Evolutionary conservation across 2,888 invertebrate species (phyloP), one percentile per base, ranked within the genome.

Genomic region (Pyrocoelia pectoralis): DNA sequence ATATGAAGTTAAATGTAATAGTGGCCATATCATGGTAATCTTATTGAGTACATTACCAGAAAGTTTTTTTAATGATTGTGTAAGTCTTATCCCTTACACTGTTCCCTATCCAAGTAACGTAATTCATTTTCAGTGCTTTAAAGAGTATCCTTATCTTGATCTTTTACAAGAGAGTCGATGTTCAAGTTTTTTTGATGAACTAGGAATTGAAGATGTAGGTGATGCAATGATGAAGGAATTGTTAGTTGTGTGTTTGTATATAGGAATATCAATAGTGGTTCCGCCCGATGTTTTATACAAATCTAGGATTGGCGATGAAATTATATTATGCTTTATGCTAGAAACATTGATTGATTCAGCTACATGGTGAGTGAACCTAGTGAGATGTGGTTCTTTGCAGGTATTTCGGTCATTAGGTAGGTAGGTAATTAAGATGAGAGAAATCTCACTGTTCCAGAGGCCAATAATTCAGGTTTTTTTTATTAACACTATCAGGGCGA

Each of bases 1-100:
- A 0, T 87, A 89, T 84, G 89, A 90, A 72, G 86, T 88, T 0
- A 88, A 88, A 73, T 84, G 85, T 4, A 86, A 89, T 71, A 85
- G 86, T 66, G 89, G 87, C 0, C 43, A 54, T 15, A 54, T 57
- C 4, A 61, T 65, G 14, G 19, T 57, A 24, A 14, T 61, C 10
- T 12, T 65, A 13, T 53, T 41, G 33, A 56, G n/a, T 6, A 41
- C 17, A 12, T 13, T 62, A 6, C 61, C 55, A 10, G 55, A 56
- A 38, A 51, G 59, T 46, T n/a, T 43, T 2, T 8, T 6, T 19
- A 13, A 17, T n/a, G 50, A 46, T 74, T 64, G 64, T 60, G 52
- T 55, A 18, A 51, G 58, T 59, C 28, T 13, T 43, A 43, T 3
- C 12, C 6, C 14, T 15, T 40, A n/a, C n/a, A 40, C 15, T 43